A percentile compares a stretch with the other conserved stretches of the same genome.
phyloP scores from a whole-genome alignment of 2,797 vertebrate genomes.

The Gobio occitaniae region DNA sequence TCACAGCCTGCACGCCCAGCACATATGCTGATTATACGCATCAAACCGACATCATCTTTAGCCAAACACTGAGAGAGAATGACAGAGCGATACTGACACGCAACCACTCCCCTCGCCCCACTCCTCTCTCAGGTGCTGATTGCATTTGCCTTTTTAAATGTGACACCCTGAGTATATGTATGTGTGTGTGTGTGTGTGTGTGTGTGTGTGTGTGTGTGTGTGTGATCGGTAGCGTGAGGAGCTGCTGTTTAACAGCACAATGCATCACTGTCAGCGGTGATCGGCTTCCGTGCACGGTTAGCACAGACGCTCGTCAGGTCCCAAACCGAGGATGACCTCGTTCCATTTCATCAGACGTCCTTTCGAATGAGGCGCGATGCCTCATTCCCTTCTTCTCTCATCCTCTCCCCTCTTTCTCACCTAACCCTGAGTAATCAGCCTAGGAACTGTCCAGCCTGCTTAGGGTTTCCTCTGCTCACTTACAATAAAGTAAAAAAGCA shows the following conservation, averaged over 20 bases:
- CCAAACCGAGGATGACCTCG: conserved; percentile 80
- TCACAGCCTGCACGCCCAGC: conserved; percentile 44
- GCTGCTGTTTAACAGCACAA: conserved; percentile 84
- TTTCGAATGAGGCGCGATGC: conserved; percentile 70
- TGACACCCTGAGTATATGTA: conserved; percentile 66
- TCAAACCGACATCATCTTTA: conserved; percentile 58
- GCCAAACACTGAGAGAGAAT: conserved; percentile 61
- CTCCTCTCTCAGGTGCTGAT: conserved; percentile 58
- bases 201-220: conserved; percentile 62
- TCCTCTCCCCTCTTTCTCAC: conserved; percentile 50
- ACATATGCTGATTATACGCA: conserved; percentile 51
- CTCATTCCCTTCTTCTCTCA: conserved; percentile 63
- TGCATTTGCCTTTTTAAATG: conserved; percentile 83
- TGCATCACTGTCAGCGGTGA: conserved; percentile 82
- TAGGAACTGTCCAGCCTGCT: conserved; percentile 74
- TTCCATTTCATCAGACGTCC: conserved; percentile 81
- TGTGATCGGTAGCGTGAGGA: conserved; percentile 76
- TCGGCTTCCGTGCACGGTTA: conserved; percentile 52
- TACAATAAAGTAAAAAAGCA: conserved; percentile 72
- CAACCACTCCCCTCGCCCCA: conserved; percentile 39
- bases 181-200: conserved; percentile 58
- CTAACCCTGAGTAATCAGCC: conserved; percentile 69
- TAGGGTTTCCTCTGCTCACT: conserved; percentile 78
- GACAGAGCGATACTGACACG: conserved; percentile 62
- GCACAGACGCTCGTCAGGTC: conserved; percentile 63